phyloP scores from a whole-genome alignment of 1,140 invertebrate genomes.

The Halictus rubicundus region DNA sequence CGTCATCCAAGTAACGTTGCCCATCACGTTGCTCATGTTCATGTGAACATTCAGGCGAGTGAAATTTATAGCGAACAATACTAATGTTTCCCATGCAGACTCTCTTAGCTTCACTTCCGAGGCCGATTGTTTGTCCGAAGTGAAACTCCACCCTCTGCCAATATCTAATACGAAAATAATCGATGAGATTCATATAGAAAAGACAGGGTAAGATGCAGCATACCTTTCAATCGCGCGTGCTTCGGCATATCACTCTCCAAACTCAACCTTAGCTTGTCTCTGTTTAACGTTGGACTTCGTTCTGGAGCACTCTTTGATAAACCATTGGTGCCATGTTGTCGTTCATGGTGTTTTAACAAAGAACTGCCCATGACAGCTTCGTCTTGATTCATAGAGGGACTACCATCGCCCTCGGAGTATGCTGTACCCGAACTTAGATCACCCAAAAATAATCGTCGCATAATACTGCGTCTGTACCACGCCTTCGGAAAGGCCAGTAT shows the following conservation, averaged over 20 bases:
- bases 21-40: constrained; percentile 99
- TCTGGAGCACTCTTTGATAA: constrained; percentile 77
- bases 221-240: constrained; percentile 80
- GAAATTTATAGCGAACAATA: constrained; percentile 97
- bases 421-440: constrained; percentile 86
- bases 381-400: constrained; percentile 72
- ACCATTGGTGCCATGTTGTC: constrained; percentile 63
- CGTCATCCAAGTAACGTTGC: constrained; percentile 96
- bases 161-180: constrained; percentile 68
- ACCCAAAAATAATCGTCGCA: constrained; percentile 95
- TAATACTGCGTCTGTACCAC: constrained; percentile 97
- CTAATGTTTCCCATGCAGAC: constrained; percentile 95
- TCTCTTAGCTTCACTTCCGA: constrained; percentile 81
- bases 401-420: constrained; percentile 80
- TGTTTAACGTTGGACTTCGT: constrained; percentile 77
- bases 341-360: constrained; percentile 73
- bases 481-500: constrained; percentile 99
- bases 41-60: constrained; percentile 97
- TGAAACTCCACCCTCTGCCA: constrained; percentile 80
- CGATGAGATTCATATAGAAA: background rate
- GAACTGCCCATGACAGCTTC: constrained; percentile 77
- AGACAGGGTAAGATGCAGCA: background rate
- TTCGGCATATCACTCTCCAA: constrained; percentile 79
- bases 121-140: constrained; percentile 78
- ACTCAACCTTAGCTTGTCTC: constrained; percentile 81